Percentiles rank a stretch among this genome's conserved stretches.
Evolutionary conservation across 1,140 invertebrate species (phyloP).

Genomic region (Brachystomella parvula): DNA sequence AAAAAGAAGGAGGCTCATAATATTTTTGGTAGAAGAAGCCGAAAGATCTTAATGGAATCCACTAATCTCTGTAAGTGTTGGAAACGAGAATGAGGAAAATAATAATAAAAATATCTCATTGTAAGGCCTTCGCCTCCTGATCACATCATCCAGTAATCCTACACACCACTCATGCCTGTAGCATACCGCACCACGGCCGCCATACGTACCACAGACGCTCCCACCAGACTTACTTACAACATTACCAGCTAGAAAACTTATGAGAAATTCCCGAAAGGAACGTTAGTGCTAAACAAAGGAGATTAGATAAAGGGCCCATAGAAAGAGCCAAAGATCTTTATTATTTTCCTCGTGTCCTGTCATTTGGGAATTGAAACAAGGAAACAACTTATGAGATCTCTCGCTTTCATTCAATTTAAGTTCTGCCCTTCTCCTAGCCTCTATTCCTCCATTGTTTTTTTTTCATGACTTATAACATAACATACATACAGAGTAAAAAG

Average conservation of each 20-base stretch:
- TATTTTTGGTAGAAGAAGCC: constrained; percentile 1
- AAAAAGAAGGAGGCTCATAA: too few species aligned
- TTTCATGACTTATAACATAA: too few species aligned
- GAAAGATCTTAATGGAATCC: constrained; percentile 6
- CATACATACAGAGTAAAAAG: too few species aligned
- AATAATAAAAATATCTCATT: constrained; percentile 3
- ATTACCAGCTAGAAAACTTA: too few species aligned
- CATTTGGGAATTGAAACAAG: constrained; percentile 11
- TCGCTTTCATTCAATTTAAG: not conserved
- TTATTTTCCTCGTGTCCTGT: constrained; percentile 2
- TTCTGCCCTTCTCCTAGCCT: too few species aligned
- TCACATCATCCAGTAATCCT: constrained; percentile 1
- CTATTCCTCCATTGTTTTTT: too few species aligned
- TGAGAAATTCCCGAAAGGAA: not conserved
- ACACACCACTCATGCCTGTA: not conserved
- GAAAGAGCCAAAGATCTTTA: not conserved
- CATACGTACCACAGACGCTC: not conserved
- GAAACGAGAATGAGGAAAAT: not conserved
- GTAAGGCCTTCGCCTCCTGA: not conserved
- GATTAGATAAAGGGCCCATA: not conserved
- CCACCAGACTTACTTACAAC: not conserved
- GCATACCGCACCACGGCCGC: not conserved
- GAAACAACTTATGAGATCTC: constrained; percentile 11
- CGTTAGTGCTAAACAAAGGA: not conserved
- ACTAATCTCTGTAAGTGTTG: constrained; percentile 1